Evolutionary conservation across 2,888 invertebrate genomes (phyloP), one percentile per base, ranked within the genome.

Genomic region (Plutella xylostella): DNA sequence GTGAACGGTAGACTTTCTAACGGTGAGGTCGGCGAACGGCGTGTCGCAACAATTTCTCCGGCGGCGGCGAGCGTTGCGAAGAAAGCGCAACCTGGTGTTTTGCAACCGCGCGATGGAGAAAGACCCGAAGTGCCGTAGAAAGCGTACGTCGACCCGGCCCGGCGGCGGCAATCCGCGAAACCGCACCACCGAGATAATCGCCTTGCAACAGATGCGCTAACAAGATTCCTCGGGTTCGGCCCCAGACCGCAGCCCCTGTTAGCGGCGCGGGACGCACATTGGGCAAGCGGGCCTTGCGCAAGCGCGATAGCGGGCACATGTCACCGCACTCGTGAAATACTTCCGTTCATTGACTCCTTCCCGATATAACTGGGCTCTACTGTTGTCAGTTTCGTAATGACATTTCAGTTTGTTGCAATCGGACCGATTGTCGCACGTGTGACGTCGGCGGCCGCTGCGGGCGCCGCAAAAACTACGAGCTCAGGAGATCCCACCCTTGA

Each of bases 11-110:
- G 80, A 80, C 83, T 83, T 83, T 83, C 83, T 83, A 82, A 75
- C 79, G 38, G 28, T 17, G 82, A 73, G 79, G 83, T 79, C 82
- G 80, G 75, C 73, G 80, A 71, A 82, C 79, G 72, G 71, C 61
- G 73, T 83, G 83, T 74, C 79, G 83, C 82, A 84, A 84, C 72
- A 82, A 83, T 83, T 84, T 83, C 84, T 82, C 82, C 76, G 38
- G 33, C 47, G 40, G 17, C 41, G 63, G 71, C 72, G 66, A 76
- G 66, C 82, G 80, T 71, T 73, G 72, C 76, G 82, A 83, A 83
- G 83, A 84, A 83, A 83, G 84, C 82, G 83, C 83, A 80, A 83
- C 80, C 84, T 75, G 60, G 68, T 65, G 75, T 83, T 84, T 85
- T 80, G 84, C 84, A 84, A 84, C 79, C 76, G 72, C 65, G 55